These are phyloP conservation scores for Morinoia aosen DNA, from an alignment of 2,888 invertebrate genomes.

Conservation along the genomic window DNA sequence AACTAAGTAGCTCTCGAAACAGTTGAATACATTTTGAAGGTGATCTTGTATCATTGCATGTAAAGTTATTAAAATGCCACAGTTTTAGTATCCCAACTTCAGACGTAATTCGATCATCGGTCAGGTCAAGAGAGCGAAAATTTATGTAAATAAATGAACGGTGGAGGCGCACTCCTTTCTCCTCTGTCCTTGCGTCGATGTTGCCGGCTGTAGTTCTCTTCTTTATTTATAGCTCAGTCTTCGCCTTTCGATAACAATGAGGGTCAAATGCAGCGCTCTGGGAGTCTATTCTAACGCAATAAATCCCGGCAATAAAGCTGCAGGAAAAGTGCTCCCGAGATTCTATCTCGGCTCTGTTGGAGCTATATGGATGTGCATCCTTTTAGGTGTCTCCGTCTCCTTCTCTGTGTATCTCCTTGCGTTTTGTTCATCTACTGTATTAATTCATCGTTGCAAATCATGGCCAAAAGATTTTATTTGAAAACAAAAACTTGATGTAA, in stretches of 20 bases:
- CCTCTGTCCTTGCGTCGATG: constrained; percentile 15
- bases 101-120: not conserved
- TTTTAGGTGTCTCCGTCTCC: not conserved
- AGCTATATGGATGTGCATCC: constrained; percentile 7
- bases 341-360: constrained; percentile 15
- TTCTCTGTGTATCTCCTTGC: not conserved
- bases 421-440: not conserved
- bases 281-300: constrained; percentile 52
- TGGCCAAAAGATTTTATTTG: not conserved
- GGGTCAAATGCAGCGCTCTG: constrained; percentile 51
- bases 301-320: constrained; percentile 45
- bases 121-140: constrained; percentile 12
- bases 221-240: constrained; percentile 45
- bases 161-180: not conserved
- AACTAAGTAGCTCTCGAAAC: too few species aligned
- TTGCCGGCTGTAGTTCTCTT: constrained; percentile 42
- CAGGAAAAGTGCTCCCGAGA: constrained; percentile 35
- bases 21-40: not conserved
- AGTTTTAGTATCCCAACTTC: not conserved
- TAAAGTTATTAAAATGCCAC: not conserved
- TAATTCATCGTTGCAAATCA: not conserved
- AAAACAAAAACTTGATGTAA: not conserved
- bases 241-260: constrained; percentile 51
- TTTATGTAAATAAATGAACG: not conserved
- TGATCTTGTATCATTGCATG: not conserved